Conservation (phyloP, 2,888 invertebrate genomes). For the Helobdella robusta region DNA sequence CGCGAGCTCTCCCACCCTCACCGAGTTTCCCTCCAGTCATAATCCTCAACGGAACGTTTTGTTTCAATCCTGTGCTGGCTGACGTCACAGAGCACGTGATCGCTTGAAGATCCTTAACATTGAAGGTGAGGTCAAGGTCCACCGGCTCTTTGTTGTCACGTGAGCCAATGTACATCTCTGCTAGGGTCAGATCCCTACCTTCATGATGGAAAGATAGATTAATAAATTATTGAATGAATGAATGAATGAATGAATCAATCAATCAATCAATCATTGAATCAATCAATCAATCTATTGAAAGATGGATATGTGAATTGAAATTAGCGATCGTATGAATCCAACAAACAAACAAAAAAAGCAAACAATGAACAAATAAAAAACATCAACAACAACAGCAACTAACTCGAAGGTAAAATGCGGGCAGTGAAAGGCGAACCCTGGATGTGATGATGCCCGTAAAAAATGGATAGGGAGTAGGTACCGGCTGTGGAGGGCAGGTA, state of each 20-base stretch:
- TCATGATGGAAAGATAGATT: too few species aligned
- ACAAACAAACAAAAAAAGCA: too few species aligned
- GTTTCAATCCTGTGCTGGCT: not conserved
- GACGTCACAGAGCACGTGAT: slow-evolving; percentile 12
- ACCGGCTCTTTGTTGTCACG: not conserved
- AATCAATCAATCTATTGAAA: too few species aligned
- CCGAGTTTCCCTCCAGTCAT: slow-evolving; percentile 17
- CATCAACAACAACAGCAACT: too few species aligned
- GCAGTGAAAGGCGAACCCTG: slow-evolving; percentile 23
- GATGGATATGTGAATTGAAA: too few species aligned
- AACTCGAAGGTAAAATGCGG: slow-evolving; percentile 23
- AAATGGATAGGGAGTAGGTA: slow-evolving; percentile 16
- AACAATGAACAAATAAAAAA: too few species aligned
- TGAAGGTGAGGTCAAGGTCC: not conserved
- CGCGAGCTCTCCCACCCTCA: not conserved
- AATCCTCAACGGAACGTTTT: not conserved
- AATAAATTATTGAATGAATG: too few species aligned
- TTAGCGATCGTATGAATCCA: too few species aligned
- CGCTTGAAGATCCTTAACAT: not conserved
- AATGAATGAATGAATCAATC: too few species aligned
- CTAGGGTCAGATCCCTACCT: slow-evolving; percentile 8
- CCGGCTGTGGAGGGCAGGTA: slow-evolving; percentile 17
- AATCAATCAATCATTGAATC: too few species aligned
- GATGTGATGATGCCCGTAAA: slow-evolving; percentile 18
- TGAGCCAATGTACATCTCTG: slow-evolving; percentile 13